Conservation (phyloP, 1,140 invertebrate species). For the Mactra quadrangularis region DNA sequence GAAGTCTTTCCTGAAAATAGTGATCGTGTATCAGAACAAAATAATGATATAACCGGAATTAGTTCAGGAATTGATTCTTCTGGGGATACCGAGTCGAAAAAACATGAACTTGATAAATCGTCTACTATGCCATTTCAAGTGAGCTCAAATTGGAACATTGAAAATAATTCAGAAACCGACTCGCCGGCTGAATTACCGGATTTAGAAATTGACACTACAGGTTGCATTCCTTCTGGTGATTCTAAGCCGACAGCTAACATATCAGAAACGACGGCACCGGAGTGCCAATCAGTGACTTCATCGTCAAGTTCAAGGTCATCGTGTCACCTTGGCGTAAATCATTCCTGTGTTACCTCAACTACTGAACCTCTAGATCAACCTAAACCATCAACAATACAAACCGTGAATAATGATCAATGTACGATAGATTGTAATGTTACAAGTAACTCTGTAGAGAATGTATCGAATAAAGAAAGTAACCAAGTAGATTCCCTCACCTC, state of each 20-base stretch:
- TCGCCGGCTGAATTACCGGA: slow-evolving; percentile 19
- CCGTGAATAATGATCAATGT: neutral
- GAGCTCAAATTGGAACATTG: slow-evolving; percentile 54
- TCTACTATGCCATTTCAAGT: slow-evolving; percentile 33
- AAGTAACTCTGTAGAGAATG: slow-evolving; percentile 4
- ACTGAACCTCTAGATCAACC: slow-evolving; percentile 5
- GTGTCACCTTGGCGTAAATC: slow-evolving; percentile 9
- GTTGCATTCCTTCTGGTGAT: slow-evolving; percentile 6
- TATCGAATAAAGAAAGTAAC: neutral
- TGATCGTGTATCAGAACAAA: neutral
- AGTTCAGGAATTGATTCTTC: neutral
- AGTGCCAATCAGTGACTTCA: slow-evolving; percentile 10
- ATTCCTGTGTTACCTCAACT: slow-evolving; percentile 27
- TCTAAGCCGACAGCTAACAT: neutral
- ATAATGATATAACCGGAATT: neutral
- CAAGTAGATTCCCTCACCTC: too few relatives aligned
- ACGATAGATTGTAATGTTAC: neutral
- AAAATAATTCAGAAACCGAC: slow-evolving; percentile 50
- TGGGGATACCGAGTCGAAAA: neutral
- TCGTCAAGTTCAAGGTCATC: slow-evolving; percentile 6
- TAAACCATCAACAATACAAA: neutral
- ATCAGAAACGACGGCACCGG: neutral
- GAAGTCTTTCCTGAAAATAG: slow-evolving; percentile 11
- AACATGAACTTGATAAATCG: neutral
- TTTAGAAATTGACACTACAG: slow-evolving; percentile 35